Base-by-base conservation (phyloP, 2,113 vertebrate species). In the Pedionomus torquatus region DNA sequence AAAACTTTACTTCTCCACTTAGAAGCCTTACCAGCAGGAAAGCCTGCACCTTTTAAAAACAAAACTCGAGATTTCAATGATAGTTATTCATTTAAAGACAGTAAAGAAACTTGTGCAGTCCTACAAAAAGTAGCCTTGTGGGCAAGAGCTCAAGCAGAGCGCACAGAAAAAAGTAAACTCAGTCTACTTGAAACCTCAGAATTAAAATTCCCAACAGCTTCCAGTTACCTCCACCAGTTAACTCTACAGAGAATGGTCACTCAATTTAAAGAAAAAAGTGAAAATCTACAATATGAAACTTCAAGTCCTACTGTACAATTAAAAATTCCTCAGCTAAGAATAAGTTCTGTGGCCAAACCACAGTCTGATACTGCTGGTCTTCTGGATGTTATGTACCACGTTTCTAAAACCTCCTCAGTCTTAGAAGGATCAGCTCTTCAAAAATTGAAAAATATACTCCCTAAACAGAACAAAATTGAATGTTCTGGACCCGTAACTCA, bases 121-220 rank as follows among this genome's bases (percentile, higher is more conserved):
- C 98, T 99, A 96, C 99, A 99, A 97, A 99, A 99, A 97, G 99
- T 99, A 98, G 99, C 99, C 90, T 98, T 99, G 55, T 99, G 99
- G 99, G 99, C 98, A 95, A 98, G 98, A 97, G 98, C 98, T 97
- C 98, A 99, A 98, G 98, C 99, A 96, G 99, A 99, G 97, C 98
- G 98, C 97, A 98, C 98, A 92, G 98, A 99, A 97, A 98, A 98
- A 97, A 98, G 97, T 98, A 98, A 99, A 98, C 97, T 98, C 97
- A 98, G 94, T 97, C 97, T 98, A 97, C 98, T 98, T 97, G 98
- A 99, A 98, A 98, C 98, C 98, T 98, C 98, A 98, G 98, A 98
- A 98, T 98, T 99, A 98, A 99, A 98, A 98, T 98, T 99, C 97
- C 98, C 98, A 97, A 98, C 98, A 97, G 99, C 99, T 98, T 99